Evolutionary conservation across 2,888 invertebrate genomes (phyloP), one percentile per base, ranked within the genome.

Genomic region (Eutolmus rufibarbis): DNA sequence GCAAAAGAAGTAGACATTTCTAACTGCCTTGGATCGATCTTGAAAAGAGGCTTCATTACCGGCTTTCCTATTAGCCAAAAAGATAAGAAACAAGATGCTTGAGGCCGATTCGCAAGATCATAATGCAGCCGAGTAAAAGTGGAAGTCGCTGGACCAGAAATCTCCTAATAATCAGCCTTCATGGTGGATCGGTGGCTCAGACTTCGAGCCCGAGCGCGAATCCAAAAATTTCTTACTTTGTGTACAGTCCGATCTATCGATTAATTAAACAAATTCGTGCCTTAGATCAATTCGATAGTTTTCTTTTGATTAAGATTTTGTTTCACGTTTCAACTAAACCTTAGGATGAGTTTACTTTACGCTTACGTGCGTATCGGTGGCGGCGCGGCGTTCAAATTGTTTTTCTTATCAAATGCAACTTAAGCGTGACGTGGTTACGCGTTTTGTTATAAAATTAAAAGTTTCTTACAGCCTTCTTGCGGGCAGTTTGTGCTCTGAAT

Each of bases 111-210:
- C 82, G 19, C n/a, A 66, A 82, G 57, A 82, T 82, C 56, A 23
- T 34, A 56, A 82, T 57, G 57, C 28, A 82, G 57, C 57, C 19
- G 82, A 66, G 82, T 82, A 82, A 82, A 82, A 82, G 82, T 82
- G 37, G 56, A 28, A 57, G 51, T 82, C 82, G 82, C 23, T 82
- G 34, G 66, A 82, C 34, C 57, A 57, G 82, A 82, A 82, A 82
- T 37, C 66, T 19, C 81, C 31, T 56, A 56, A 56, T 81, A 81
- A 81, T 82, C 57, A 82, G 66, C 82, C 57, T 57, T 82, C 82
- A 57, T 57, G 66, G 66, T 82, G 34, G 1, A 57, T 57, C 56
- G 82, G 37, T 23, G 7, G 34, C 12, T n/a, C 19, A 81, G 81
- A 34, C 34, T 2, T 9, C 46, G 28, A 51, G 28, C 5, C 31